Conservation (phyloP, 35 echinoderm and acorn worm genomes). For the Antedon bifida region DNA sequence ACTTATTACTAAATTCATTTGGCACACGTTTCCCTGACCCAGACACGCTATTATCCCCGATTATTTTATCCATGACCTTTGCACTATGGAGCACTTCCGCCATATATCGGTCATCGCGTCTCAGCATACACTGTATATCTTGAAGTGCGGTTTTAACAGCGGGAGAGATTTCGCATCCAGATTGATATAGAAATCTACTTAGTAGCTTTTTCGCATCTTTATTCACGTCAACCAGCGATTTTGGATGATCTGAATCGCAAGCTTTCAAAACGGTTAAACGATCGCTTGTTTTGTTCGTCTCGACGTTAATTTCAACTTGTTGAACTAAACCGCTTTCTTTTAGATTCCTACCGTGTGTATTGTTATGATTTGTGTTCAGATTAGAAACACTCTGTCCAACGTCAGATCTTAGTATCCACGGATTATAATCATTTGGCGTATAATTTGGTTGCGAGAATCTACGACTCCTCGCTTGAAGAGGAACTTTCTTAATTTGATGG, state of each 20-base stretch:
- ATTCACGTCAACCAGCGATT: slow-evolving; percentile 6
- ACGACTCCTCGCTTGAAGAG: not conserved
- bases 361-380: not conserved
- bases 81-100: slow-evolving; percentile 4
- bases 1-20: not conserved
- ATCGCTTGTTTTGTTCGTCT: not conserved
- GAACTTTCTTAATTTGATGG: not conserved
- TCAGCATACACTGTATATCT: slow-evolving; percentile 2
- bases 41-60: not conserved
- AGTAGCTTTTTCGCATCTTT: slow-evolving; percentile 2
- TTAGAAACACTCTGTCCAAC: not conserved
- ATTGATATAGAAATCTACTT: not conserved
- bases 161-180: not conserved
- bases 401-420: not conserved
- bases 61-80: slow-evolving; percentile 4
- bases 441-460: not conserved
- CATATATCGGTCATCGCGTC: not conserved
- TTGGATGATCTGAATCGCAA: not conserved
- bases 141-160: slow-evolving; percentile 4
- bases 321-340: not conserved
- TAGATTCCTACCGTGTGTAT: not conserved
- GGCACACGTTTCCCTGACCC: not conserved
- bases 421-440: not conserved
- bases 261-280: not conserved
- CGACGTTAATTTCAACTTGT: not conserved